These are phyloP conservation scores for Dermatophagoides farinae DNA, from an alignment of 1,140 invertebrate genomes.

Conservation along the genomic window DNA sequence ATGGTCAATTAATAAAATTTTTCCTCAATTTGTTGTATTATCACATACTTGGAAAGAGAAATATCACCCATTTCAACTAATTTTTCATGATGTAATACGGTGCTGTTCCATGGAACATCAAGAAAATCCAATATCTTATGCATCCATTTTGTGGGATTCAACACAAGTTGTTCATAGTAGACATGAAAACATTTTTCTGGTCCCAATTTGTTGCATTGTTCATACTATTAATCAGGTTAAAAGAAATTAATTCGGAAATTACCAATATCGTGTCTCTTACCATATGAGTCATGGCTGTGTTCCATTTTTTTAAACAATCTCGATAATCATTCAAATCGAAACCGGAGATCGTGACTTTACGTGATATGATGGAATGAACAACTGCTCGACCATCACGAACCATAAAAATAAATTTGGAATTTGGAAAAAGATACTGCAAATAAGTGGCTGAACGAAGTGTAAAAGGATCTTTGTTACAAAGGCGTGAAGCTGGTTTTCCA, in stretches of 20 bases:
- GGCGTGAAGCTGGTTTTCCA: slow-evolving; percentile 62
- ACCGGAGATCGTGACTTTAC: slow-evolving; percentile 91
- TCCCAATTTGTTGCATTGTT: slow-evolving; percentile 74
- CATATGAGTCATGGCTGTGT: slow-evolving; percentile 80
- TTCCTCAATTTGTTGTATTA: slow-evolving; percentile 13
- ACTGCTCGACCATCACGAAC: slow-evolving; percentile 88
- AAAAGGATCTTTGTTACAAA: slow-evolving; percentile 97
- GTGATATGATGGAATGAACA: slow-evolving; percentile 90
- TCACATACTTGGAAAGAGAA: slow-evolving; percentile 53
- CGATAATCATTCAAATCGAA: slow-evolving; percentile 83
- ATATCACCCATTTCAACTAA: slow-evolving; percentile 91
- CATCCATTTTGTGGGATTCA: slow-evolving; percentile 78
- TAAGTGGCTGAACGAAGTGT: slow-evolving; percentile 82
- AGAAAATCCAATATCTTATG: slow-evolving; percentile 70
- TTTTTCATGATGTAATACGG: slow-evolving; percentile 88
- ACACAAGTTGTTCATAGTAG: slow-evolving; percentile 88
- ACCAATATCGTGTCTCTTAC: background rate
- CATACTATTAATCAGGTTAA: slow-evolving; percentile 30
- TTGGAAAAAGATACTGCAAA: slow-evolving; percentile 39
- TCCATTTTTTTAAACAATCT: slow-evolving; percentile 88
- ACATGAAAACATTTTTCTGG: slow-evolving; percentile 54
- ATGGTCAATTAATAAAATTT: background rate
- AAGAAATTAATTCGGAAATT: background rate
- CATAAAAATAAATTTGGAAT: slow-evolving; percentile 91
- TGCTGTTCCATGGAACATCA: slow-evolving; percentile 80